These are phyloP conservation scores for Sminthurides aquaticus DNA, from an alignment of 2,888 invertebrate genomes.

Conservation along the genomic window DNA sequence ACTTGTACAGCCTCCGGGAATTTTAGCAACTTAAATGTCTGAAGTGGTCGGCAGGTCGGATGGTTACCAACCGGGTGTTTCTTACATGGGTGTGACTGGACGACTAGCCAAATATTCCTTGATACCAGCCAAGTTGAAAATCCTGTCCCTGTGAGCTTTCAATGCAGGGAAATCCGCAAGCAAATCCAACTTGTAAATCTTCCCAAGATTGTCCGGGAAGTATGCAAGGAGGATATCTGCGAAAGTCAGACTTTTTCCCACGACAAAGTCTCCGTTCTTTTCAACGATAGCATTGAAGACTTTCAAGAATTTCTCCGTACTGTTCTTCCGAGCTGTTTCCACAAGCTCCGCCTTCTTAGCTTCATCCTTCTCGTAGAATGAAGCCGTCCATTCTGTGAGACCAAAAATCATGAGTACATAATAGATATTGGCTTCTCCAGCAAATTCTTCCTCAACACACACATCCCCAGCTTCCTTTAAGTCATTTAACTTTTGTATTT, in stretches of 20 bases:
- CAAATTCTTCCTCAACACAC: too few relatives aligned
- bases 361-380: not conserved
- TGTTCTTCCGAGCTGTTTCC: not conserved
- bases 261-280: not conserved
- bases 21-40: too few relatives aligned
- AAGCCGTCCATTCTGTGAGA: not conserved
- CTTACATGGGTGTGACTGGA: too few relatives aligned
- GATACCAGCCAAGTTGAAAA: not conserved
- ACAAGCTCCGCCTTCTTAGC: not conserved
- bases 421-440: too few relatives aligned
- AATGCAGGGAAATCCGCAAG: not conserved
- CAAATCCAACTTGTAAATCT: not conserved
- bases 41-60: too few relatives aligned
- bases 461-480: too few relatives aligned
- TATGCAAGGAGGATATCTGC: not conserved
- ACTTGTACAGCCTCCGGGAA: too few relatives aligned
- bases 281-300: slow-evolving; percentile 1
- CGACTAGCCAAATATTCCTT: not conserved
- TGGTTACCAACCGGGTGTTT: too few relatives aligned
- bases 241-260: not conserved
- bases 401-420: too few relatives aligned
- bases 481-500: too few relatives aligned
- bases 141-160: slow-evolving; percentile 2
- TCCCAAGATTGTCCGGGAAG: not conserved
- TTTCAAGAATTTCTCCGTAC: not conserved